These are phyloP conservation scores for Nomada ferruginata DNA, from an alignment of 2,888 invertebrate genomes.

Conservation along the genomic window DNA sequence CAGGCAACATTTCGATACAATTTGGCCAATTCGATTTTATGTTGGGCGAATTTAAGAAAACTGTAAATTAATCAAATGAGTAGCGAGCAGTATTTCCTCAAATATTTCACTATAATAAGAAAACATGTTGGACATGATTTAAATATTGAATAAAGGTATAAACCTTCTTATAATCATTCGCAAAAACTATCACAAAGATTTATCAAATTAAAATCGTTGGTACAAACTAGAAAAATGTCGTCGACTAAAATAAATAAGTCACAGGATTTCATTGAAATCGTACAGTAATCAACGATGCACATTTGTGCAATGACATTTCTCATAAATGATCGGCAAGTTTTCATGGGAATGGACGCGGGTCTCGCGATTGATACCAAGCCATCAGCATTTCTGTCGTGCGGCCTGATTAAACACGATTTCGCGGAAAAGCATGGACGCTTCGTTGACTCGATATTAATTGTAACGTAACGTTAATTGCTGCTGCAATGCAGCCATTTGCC, in stretches of 20 bases:
- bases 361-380: slow-evolving; percentile 43
- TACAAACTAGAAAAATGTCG: too few relatives aligned
- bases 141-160: too few relatives aligned
- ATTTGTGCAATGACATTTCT: background rate
- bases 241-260: background rate
- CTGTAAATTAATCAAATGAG: too few relatives aligned
- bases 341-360: background rate
- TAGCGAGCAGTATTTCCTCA: too few relatives aligned
- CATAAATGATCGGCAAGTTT: slow-evolving; percentile 12
- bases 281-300: background rate
- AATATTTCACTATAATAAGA: too few relatives aligned
- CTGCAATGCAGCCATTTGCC: slow-evolving; percentile 54
- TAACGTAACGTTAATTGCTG: slow-evolving; percentile 61
- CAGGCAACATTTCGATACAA: background rate
- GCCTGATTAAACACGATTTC: slow-evolving; percentile 55
- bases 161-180: too few relatives aligned
- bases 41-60: too few relatives aligned
- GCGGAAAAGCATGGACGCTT: slow-evolving; percentile 39
- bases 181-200: too few relatives aligned
- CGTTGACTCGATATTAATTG: slow-evolving; percentile 65
- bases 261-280: background rate
- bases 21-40: background rate
- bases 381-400: slow-evolving; percentile 44
- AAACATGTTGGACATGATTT: too few relatives aligned
- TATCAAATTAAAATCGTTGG: too few relatives aligned